Percentiles rank a stretch among this genome's conserved stretches.
These are phyloP conservation scores for Mythimna ferrago DNA, from an alignment of 2,888 invertebrate species.

Conservation along the genomic window DNA sequence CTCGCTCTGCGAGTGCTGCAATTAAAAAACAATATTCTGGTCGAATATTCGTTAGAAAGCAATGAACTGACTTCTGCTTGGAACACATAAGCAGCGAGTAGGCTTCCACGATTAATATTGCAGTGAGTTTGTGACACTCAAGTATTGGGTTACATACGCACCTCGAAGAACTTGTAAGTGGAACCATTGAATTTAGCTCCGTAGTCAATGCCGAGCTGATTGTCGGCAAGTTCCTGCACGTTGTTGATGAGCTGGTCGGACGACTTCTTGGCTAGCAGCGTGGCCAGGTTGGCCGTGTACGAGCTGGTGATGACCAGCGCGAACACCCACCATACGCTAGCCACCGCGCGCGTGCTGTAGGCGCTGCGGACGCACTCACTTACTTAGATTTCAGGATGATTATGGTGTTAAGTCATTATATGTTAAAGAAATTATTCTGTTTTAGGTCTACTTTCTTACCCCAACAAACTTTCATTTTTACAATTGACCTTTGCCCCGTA, in stretches of 20 bases:
- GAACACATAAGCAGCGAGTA: neutral
- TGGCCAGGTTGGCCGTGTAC: conserved; percentile 97
- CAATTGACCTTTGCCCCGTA: neutral
- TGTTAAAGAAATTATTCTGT: neutral
- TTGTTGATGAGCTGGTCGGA: conserved; percentile 92
- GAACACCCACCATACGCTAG: conserved; percentile 97
- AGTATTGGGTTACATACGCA: conserved; percentile 74
- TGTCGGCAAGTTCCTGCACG: conserved; percentile 95
- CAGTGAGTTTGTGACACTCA: neutral
- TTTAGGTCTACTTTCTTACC: neutral
- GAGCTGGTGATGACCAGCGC: conserved; percentile 96
- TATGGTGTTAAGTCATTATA: neutral
- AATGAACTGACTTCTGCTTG: neutral
- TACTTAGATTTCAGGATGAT: neutral
- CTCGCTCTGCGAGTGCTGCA: conserved; percentile 93
- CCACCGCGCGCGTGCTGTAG: conserved; percentile 96
- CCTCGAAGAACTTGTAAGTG: conserved; percentile 97
- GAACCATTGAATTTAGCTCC: conserved; percentile 96
- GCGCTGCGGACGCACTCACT: conserved; percentile 90
- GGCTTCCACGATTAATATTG: neutral
- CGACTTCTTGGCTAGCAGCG: conserved; percentile 95
- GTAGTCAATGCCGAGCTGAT: conserved; percentile 95
- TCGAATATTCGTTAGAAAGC: neutral
- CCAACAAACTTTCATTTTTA: neutral
- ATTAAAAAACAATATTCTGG: neutral